Evolutionary conservation across 2,113 vertebrate species (phyloP), one percentile per base, ranked within the genome.

Genomic region (Martes martes): DNA sequence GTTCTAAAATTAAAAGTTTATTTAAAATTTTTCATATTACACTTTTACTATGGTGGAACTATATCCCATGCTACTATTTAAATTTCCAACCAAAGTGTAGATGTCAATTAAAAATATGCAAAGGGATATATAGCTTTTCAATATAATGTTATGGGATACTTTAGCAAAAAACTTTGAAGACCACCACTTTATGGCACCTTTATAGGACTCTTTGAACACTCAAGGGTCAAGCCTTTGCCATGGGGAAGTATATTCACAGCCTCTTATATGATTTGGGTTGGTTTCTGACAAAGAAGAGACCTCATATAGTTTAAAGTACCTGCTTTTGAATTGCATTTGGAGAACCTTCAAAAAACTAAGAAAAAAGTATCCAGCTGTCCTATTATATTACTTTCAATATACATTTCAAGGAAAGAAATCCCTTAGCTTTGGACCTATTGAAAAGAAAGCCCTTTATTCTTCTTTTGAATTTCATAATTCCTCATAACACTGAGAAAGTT

Each of bases 351-450:
- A 95, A 95, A 57, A 90, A 67, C 8, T 24, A 55, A 71, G 23
- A n/a, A 59, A 55, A 74, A 92, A 80, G 15, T 33, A 42, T 26
- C 57, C 18, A 80, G 31, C 11, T 81, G 79, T 90, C 47, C 86
- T 76, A 52, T 94, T 80, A 52, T 89, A 42, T 31, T n/a, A 7
- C 87, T 93, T 87, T 89, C 42, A 85, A 80, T 89, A 71, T 73
- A 45, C 33, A 80, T 89, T 97, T 96, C 96, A 94, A 97, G 76
- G 67, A 79, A 88, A 63, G 81, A 93, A 91, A 86, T 59, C 85
- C 85, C 85, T 83, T 94, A 33, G 81, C n/a, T 69, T 95, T 91
- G 85, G 76, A 59, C n/a, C 45, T 71, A 67, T 93, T 94, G 89
- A 95, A 94, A 96, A 94, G 81, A 94, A 95, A 93, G 21, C 31